phyloP scores from a whole-genome alignment of 2,113 vertebrate genomes.

The Delphinus delphis region DNA sequence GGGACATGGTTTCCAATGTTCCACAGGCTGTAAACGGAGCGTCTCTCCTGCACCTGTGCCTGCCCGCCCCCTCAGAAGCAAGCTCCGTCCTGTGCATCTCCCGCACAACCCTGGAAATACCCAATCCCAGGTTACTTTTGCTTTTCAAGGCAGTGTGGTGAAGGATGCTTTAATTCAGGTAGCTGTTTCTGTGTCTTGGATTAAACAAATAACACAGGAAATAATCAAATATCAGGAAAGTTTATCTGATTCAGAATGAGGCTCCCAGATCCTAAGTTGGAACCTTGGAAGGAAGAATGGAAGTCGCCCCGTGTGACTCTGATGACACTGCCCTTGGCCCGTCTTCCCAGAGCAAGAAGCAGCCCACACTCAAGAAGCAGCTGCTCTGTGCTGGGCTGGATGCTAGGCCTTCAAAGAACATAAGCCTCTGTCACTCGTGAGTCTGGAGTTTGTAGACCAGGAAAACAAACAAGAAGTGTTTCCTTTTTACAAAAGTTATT shows the following conservation, averaged over 20 bases:
- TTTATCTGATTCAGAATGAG: not conserved
- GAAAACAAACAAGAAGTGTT: not conserved
- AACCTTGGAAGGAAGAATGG: no score
- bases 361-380: no score
- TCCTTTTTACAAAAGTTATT: not conserved
- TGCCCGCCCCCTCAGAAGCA: not conserved
- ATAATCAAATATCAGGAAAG: not conserved
- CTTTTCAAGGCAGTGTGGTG: not conserved
- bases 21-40: not conserved
- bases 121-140: not conserved
- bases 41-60: not conserved
- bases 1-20: not conserved
- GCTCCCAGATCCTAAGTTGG: no score
- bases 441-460: not conserved
- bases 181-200: no score
- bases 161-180: not conserved
- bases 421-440: fast-evolving
- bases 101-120: not conserved
- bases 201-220: not conserved
- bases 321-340: fast-evolving
- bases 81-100: not conserved
- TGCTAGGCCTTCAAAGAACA: not conserved
- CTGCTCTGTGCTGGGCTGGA: no score
- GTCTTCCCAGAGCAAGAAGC: no score
- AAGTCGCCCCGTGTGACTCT: not conserved